Conservation (phyloP, 2,113 vertebrate species). For the Cromileptes altivelis region DNA sequence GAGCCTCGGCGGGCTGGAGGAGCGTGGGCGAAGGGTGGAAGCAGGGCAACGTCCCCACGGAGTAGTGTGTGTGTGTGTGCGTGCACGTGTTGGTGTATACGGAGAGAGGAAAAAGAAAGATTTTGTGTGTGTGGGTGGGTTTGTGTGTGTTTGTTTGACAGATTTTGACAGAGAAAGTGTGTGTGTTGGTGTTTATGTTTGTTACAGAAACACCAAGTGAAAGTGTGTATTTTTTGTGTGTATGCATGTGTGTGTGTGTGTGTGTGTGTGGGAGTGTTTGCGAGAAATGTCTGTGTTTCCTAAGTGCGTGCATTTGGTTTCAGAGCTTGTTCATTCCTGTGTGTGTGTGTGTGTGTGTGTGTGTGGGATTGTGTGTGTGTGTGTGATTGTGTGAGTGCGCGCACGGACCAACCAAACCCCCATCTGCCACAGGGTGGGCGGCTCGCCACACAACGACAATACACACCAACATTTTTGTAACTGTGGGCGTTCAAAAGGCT, state of each 20-base stretch:
- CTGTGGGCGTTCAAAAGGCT: constrained; percentile 83
- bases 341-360: constrained; percentile 21
- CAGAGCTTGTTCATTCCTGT: background rate
- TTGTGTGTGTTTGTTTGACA: constrained; percentile 36
- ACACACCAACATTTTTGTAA: constrained; percentile 81
- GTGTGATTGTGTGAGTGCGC: constrained; percentile 34
- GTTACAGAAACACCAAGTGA: background rate
- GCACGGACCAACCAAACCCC: constrained; percentile 63
- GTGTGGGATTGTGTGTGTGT: constrained; percentile 30
- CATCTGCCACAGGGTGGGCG: constrained; percentile 83
- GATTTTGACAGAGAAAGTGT: constrained; percentile 45
- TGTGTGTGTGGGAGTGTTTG: constrained; percentile 27
- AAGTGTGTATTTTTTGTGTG: background rate
- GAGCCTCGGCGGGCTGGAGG: constrained; percentile 55
- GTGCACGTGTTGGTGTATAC: background rate
- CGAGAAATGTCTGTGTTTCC: constrained; percentile 33
- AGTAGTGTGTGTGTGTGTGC: constrained; percentile 42
- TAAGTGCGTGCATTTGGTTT: constrained; percentile 7
- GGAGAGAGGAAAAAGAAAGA: background rate
- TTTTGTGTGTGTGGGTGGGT: constrained; percentile 23
- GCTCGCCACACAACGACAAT: constrained; percentile 77
- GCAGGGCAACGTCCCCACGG: constrained; percentile 72
- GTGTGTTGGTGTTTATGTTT: constrained; percentile 12
- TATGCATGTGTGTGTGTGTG: background rate
- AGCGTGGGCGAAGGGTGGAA: constrained; percentile 81